These are phyloP conservation scores for Tragulus kanchil DNA, from an alignment of 2,113 vertebrate species.

Conservation along the genomic window DNA sequence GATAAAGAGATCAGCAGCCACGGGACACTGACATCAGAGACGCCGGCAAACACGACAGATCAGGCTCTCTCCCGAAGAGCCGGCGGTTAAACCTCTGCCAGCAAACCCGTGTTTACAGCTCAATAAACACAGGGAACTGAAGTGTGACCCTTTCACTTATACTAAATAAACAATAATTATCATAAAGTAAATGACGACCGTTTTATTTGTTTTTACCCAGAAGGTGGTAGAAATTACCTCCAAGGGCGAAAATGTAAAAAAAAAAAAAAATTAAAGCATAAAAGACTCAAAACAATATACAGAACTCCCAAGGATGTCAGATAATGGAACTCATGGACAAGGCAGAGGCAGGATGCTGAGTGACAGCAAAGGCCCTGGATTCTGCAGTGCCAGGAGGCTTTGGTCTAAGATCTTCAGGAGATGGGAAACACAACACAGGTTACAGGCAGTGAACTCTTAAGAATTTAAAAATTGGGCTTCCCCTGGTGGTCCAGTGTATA, in stretches of 20 bases:
- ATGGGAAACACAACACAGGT: neutral
- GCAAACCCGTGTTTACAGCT: neutral
- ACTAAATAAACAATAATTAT: neutral
- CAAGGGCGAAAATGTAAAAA: neutral
- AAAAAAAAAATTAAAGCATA: neutral
- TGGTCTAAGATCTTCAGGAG: neutral
- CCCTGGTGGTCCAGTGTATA: too few relatives aligned
- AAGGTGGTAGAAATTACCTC: neutral
- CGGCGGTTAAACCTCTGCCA: neutral
- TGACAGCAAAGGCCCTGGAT: neutral
- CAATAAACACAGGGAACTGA: neutral
- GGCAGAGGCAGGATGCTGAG: neutral
- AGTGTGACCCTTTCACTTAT: neutral
- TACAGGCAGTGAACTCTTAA: neutral
- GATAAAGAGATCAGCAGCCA: neutral
- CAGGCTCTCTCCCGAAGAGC: neutral
- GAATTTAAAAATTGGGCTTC: too few relatives aligned
- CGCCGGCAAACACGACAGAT: neutral
- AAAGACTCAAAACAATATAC: neutral
- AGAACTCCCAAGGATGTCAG: neutral
- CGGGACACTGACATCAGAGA: neutral
- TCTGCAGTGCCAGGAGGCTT: neutral
- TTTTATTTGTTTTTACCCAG: neutral
- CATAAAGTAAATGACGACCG: neutral
- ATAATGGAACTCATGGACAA: neutral